Percentiles rank a stretch among this genome's conserved stretches.
phyloP scores from a whole-genome alignment of 2,888 invertebrate genomes.

The Endotricha flammealis region DNA sequence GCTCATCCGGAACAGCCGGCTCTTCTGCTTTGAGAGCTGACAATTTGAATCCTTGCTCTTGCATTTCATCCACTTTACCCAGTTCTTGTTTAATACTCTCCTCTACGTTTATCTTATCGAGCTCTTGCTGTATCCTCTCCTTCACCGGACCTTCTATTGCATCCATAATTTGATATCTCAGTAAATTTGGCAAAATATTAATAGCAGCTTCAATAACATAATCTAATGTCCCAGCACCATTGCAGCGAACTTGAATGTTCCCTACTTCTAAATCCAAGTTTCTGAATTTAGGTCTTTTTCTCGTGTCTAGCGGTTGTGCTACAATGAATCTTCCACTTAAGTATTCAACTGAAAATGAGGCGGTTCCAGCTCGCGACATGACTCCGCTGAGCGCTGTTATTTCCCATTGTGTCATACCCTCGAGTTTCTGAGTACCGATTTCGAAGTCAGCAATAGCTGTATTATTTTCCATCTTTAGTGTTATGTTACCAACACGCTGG shows the following conservation, averaged over 20 bases:
- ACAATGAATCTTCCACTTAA: constrained; percentile 82
- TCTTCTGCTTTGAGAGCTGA: constrained; percentile 46
- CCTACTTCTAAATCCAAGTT: constrained; percentile 88
- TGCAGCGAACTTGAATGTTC: constrained; percentile 89
- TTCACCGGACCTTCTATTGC: constrained; percentile 88
- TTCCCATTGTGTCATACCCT: constrained; percentile 89
- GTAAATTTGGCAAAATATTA: constrained; percentile 89
- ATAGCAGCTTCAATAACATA: constrained; percentile 88
- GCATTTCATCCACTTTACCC: constrained; percentile 81
- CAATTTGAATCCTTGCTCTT: constrained; percentile 63
- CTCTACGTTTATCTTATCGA: constrained; percentile 86
- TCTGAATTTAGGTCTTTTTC: constrained; percentile 83
- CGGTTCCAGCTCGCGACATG: constrained; percentile 83
- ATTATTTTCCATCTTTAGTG: constrained; percentile 84
- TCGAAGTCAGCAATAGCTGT: constrained; percentile 82
- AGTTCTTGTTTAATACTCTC: constrained; percentile 83
- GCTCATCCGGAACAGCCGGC: constrained; percentile 29
- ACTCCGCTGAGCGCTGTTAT: constrained; percentile 83
- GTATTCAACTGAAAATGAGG: constrained; percentile 88
- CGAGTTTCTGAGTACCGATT: constrained; percentile 87
- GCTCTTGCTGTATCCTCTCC: constrained; percentile 84
- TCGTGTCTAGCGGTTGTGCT: constrained; percentile 87
- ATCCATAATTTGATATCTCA: constrained; percentile 92
- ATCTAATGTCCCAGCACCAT: constrained; percentile 92
- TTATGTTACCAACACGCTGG: constrained; percentile 88